A percentile compares a stretch with the other conserved stretches of the same genome.
Conservation (phyloP, 2,888 invertebrate genomes). For the Pocota personata region DNA sequence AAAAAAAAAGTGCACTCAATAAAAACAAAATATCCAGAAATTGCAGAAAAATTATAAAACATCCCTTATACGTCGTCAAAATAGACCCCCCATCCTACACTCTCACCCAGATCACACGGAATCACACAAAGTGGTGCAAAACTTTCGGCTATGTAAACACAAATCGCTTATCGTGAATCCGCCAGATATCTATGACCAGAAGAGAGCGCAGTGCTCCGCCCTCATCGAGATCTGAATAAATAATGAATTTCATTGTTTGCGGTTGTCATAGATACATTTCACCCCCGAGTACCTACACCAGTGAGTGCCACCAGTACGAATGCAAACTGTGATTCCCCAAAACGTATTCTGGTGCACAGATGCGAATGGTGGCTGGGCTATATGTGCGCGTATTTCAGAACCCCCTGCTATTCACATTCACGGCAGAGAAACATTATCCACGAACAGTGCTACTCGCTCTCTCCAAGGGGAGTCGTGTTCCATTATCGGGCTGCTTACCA, state of each 20-base stretch:
- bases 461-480: constrained; percentile 5
- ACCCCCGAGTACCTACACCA: not conserved
- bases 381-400: not conserved
- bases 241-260: constrained; percentile 76
- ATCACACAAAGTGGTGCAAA: constrained; percentile 56
- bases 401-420: not conserved
- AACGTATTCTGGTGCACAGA: not conserved
- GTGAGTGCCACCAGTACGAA: constrained; percentile 2
- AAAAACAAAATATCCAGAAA: not conserved
- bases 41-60: not conserved
- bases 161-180: constrained; percentile 75
- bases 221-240: constrained; percentile 71
- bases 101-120: not conserved
- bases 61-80: not conserved
- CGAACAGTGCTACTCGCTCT: not conserved
- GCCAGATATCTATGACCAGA: constrained; percentile 66
- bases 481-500: constrained; percentile 22
- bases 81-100: not conserved
- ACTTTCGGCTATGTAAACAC: constrained; percentile 75
- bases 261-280: constrained; percentile 76
- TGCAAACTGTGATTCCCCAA: not conserved
- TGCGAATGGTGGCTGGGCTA: not conserved
- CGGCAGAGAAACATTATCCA: too few species aligned
- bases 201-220: constrained; percentile 72
- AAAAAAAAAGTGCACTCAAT: not conserved